A percentile compares a stretch with the other conserved stretches of the same genome.
Evolutionary conservation across 2,797 vertebrate genomes (phyloP).

Genomic region (Graptemys geographica): DNA sequence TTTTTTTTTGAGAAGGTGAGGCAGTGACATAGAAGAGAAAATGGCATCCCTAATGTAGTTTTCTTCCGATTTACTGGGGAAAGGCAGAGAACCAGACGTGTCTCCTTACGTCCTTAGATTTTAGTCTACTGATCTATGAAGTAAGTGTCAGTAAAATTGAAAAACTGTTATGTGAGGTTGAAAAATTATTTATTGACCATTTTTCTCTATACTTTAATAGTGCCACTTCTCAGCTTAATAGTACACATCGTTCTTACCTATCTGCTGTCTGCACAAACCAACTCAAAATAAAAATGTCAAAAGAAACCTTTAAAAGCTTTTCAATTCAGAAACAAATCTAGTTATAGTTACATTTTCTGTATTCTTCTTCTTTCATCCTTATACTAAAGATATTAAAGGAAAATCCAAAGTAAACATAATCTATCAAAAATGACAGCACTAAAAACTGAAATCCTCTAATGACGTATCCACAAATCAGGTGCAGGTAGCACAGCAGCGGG

Average conservation of each 20-base stretch:
- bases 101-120: neutral
- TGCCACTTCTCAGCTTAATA: neutral
- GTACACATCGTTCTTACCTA: neutral
- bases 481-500: neutral
- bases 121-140: neutral
- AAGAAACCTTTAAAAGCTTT: neutral
- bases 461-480: neutral
- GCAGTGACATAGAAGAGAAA: neutral
- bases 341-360: no score
- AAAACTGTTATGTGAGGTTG: neutral
- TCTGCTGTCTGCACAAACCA: neutral
- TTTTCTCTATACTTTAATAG: neutral
- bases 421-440: no score
- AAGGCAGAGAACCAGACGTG: neutral
- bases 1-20: no score
- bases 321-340: neutral
- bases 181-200: neutral
- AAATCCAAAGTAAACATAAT: no score
- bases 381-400: no score
- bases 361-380: no score
- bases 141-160: neutral
- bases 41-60: neutral
- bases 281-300: neutral
- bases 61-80: neutral
- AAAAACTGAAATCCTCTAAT: neutral